A percentile compares a stretch with the other conserved stretches of the same genome.
These are phyloP conservation scores for Syngnathoides biaculeatus DNA, from an alignment of 2,113 vertebrate genomes.

Conservation along the genomic window DNA sequence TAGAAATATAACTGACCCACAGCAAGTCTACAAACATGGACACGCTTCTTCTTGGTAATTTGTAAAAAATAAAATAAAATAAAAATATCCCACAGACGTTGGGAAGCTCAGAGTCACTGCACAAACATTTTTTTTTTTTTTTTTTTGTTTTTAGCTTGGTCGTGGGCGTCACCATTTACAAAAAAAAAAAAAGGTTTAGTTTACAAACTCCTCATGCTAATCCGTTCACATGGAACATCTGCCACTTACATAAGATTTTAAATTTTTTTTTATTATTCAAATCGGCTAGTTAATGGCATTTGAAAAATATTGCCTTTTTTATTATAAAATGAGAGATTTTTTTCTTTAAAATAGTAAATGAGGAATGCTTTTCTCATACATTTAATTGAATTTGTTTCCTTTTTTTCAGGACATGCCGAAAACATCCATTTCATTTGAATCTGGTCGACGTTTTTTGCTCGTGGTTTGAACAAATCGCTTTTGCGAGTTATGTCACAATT, in stretches of 20 bases:
- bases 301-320: not conserved
- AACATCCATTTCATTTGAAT: not conserved
- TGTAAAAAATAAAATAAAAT: not conserved
- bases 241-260: not conserved
- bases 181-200: not conserved
- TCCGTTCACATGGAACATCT: not conserved
- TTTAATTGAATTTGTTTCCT: too few relatives aligned
- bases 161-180: not conserved
- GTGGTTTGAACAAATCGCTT: not conserved
- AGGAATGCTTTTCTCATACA: too few relatives aligned
- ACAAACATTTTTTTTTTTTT: not conserved
- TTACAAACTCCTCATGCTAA: not conserved
- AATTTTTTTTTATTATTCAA: not conserved
- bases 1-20: slow-evolving; percentile 91
- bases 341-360: not conserved
- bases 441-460: too few relatives aligned
- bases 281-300: not conserved
- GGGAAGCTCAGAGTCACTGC: not conserved
- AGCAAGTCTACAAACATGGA: slow-evolving; percentile 77
- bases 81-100: not conserved
- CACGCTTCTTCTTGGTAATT: slow-evolving; percentile 31
- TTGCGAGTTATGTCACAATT: not conserved
- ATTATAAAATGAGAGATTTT: not conserved
- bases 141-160: not conserved
- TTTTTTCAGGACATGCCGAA: too few relatives aligned